Percentiles rank a stretch among this genome's conserved stretches.
These are phyloP conservation scores for Hirudinaria manillensis DNA, from an alignment of 2,888 invertebrate genomes.

Conservation along the genomic window DNA sequence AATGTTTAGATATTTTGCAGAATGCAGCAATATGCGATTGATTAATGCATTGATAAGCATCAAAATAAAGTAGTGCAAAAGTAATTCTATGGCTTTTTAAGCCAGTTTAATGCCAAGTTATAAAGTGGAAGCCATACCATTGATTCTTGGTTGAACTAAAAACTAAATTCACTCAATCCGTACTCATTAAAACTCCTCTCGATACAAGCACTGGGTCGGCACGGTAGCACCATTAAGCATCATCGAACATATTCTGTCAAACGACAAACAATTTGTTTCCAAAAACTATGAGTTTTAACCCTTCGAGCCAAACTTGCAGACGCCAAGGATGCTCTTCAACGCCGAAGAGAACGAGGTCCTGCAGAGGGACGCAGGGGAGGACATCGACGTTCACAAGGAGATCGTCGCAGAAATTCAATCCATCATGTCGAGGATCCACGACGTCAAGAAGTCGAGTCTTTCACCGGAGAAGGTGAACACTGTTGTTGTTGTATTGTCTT, in stretches of 20 bases:
- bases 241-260: background rate
- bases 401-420: conserved; percentile 68
- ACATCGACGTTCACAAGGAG: conserved; percentile 65
- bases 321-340: conserved; percentile 40
- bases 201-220: background rate
- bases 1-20: too few species aligned
- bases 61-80: too few species aligned
- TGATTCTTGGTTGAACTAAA: too few species aligned
- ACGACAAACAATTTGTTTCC: background rate
- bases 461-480: background rate
- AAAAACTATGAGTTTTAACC: background rate
- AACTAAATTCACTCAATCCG: too few species aligned
- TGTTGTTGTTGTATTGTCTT: background rate
- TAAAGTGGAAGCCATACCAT: too few species aligned
- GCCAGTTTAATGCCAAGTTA: too few species aligned
- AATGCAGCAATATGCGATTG: too few species aligned
- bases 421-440: conserved; percentile 64
- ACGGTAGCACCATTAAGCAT: background rate
- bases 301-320: conserved; percentile 16
- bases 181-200: background rate
- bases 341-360: conserved; percentile 69
- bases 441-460: conserved; percentile 41
- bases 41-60: too few species aligned
- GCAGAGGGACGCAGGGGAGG: conserved; percentile 63
- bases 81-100: too few species aligned